Conservation (phyloP, 2,888 invertebrate species). For the Clanis bilineata region DNA sequence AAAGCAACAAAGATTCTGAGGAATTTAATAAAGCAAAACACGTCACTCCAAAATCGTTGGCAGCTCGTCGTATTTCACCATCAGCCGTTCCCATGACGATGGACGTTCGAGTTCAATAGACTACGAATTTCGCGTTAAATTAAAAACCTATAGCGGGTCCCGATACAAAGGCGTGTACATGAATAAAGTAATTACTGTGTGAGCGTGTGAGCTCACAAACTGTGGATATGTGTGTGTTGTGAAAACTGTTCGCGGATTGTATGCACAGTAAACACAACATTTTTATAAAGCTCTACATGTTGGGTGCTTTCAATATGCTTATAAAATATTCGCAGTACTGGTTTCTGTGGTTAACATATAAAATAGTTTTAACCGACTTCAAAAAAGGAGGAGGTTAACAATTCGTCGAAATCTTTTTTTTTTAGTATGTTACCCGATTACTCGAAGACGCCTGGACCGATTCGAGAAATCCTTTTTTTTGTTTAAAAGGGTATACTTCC, state of each 20-base stretch:
- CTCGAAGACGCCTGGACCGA: no score
- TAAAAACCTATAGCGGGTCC: background rate
- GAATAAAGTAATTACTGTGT: slow-evolving; percentile 8
- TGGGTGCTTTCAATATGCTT: no score
- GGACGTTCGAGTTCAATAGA: slow-evolving; percentile 7
- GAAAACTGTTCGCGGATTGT: background rate
- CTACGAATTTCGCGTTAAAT: slow-evolving; percentile 13
- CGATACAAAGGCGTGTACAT: slow-evolving; percentile 5
- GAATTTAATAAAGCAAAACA: background rate
- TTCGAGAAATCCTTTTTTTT: no score
- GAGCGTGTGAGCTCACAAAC: background rate
- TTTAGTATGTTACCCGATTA: no score
- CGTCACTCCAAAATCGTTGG: background rate
- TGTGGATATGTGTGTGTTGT: background rate
- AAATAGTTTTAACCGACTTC: no score
- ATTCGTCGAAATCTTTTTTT: no score
- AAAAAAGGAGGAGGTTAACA: no score
- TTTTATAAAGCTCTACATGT: background rate
- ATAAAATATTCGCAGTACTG: no score
- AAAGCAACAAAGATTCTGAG: no score
- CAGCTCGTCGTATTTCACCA: background rate
- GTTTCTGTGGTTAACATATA: no score
- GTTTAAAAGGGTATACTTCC: no score
- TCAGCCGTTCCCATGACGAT: slow-evolving; percentile 3
- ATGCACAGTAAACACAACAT: background rate